Evolutionary conservation across 1,140 invertebrate genomes (phyloP).

Genomic region (Pogonomyrmex californicus): DNA sequence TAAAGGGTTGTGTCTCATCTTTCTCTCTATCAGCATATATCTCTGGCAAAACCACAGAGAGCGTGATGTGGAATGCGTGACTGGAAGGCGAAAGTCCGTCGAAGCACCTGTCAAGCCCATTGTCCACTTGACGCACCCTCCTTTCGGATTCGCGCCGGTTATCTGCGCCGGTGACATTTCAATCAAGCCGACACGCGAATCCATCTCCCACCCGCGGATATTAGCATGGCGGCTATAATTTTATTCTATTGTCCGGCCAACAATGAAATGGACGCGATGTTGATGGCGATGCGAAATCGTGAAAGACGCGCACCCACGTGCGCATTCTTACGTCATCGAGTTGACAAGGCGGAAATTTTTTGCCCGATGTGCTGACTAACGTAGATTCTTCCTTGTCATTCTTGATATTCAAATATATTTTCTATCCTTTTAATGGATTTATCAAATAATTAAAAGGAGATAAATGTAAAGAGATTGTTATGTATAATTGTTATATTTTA

Average conservation of each 20-base stretch:
- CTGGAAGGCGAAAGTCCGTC: slow-evolving; percentile 64
- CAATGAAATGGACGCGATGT: slow-evolving; percentile 48
- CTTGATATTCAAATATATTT: background rate
- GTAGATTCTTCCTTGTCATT: background rate
- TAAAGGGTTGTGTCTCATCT: slow-evolving; percentile 2
- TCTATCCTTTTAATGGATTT: background rate
- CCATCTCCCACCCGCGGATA: slow-evolving; percentile 44
- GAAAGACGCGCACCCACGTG: slow-evolving; percentile 24
- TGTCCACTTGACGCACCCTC: slow-evolving; percentile 66
- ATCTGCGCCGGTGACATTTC: slow-evolving; percentile 64
- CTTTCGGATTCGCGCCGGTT: slow-evolving; percentile 55
- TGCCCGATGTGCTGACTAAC: slow-evolving; percentile 12
- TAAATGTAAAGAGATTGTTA: background rate
- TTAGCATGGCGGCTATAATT: slow-evolving; percentile 66
- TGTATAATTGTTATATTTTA: background rate
- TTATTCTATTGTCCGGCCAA: slow-evolving; percentile 63
- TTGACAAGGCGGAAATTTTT: slow-evolving; percentile 19
- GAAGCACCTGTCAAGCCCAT: slow-evolving; percentile 67
- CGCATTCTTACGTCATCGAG: slow-evolving; percentile 1
- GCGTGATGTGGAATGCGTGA: slow-evolving; percentile 47
- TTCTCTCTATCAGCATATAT: slow-evolving; percentile 23
- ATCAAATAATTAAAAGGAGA: background rate
- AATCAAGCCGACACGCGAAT: slow-evolving; percentile 62
- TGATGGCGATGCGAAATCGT: slow-evolving; percentile 28
- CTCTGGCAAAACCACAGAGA: slow-evolving; percentile 15